A percentile compares a stretch with the other conserved stretches of the same genome.
Evolutionary conservation across 2,113 vertebrate genomes (phyloP).

Genomic region (Oncorhynchus nerka): DNA sequence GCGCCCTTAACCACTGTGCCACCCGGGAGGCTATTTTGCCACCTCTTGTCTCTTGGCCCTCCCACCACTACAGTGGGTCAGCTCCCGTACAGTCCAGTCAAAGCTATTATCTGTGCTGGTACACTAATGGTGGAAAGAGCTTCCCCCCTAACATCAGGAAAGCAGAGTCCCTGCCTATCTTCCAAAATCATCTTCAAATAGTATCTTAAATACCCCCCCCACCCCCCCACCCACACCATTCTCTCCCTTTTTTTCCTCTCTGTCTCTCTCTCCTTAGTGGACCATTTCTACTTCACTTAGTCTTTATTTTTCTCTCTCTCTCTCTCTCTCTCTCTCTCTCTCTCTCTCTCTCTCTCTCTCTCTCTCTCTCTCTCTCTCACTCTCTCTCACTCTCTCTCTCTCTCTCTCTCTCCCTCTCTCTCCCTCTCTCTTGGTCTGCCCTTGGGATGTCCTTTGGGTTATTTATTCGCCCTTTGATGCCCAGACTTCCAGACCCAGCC

Average conservation of each 20-base stretch:
- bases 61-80: too few relatives aligned
- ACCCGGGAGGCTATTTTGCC: too few relatives aligned
- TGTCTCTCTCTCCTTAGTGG: conserved; percentile 40
- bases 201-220: neutral
- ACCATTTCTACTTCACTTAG: conserved; percentile 53
- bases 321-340: conserved; percentile 10
- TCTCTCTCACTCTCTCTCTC: conserved; percentile 25
- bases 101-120: too few relatives aligned
- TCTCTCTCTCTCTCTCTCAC: conserved; percentile 37
- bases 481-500: conserved; percentile 4
- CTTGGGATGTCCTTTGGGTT: conserved; percentile 17
- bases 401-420: conserved; percentile 20
- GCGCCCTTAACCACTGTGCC: too few relatives aligned
- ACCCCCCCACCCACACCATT: neutral
- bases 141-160: too few relatives aligned
- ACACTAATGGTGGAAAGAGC: too few relatives aligned
- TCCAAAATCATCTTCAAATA: too few relatives aligned
- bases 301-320: conserved; percentile 35
- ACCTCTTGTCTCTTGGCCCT: too few relatives aligned
- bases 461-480: conserved; percentile 44
- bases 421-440: conserved; percentile 2
- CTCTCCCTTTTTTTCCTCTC: conserved; percentile 33
- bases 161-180: too few relatives aligned
- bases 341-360: neutral
- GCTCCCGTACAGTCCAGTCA: too few relatives aligned